A percentile compares a stretch with the other conserved stretches of the same genome.
Evolutionary conservation across 2,113 vertebrate species (phyloP).

Genomic region (Scomber scombrus): DNA sequence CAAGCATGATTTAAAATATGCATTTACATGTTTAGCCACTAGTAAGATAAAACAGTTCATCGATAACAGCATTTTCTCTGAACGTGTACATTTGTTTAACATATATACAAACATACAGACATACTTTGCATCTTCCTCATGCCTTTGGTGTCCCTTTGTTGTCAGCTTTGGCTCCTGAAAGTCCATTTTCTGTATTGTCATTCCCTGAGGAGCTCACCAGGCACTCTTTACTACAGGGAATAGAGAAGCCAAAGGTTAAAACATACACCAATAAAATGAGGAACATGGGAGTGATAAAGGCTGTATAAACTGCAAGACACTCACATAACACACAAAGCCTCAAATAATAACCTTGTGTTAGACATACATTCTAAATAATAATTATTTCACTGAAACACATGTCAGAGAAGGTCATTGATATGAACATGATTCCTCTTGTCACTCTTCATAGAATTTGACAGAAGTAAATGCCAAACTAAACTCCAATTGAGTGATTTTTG

Average conservation of each 20-base stretch:
- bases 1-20: constrained; percentile 84
- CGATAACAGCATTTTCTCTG: constrained; percentile 67
- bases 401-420: background rate
- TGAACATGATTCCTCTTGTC: too few relatives aligned
- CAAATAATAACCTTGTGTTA: constrained; percentile 4
- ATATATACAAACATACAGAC: constrained; percentile 75
- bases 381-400: constrained; percentile 1
- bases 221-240: constrained; percentile 91
- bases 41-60: constrained; percentile 81
- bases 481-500: too few relatives aligned
- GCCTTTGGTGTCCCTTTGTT: constrained; percentile 94
- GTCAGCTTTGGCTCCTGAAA: constrained; percentile 93
- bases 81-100: constrained; percentile 72
- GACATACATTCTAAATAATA: background rate
- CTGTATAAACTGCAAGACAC: background rate
- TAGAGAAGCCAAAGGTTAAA: constrained; percentile 35
- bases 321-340: background rate
- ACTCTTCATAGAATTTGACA: too few relatives aligned
- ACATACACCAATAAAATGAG: background rate
- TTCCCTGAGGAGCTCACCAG: constrained; percentile 96
- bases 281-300: background rate
- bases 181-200: constrained; percentile 96
- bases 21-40: constrained; percentile 73
- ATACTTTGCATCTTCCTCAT: constrained; percentile 80
- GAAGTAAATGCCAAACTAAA: too few relatives aligned